Conservation (phyloP, 2,113 vertebrate genomes). For the Phylloscopus trochilus region DNA sequence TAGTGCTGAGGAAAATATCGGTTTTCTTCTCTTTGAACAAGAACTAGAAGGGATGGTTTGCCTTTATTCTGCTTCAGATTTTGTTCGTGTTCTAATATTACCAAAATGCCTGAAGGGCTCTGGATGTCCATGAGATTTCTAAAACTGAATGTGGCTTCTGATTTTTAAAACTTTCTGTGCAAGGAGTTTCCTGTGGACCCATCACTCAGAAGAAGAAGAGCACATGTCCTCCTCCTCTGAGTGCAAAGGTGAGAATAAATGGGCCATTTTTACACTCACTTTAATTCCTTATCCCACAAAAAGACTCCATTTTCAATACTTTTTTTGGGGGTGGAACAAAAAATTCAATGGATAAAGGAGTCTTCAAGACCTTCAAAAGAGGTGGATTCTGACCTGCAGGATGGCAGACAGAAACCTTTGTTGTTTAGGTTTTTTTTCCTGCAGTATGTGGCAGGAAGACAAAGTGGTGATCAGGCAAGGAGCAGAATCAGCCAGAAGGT, state of each 20-base stretch:
- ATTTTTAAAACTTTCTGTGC: not conserved
- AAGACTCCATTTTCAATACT: not conserved
- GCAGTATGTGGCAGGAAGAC: not conserved
- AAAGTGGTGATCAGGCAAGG: not conserved
- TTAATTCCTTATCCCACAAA: conserved; percentile 5
- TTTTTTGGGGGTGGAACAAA: not conserved
- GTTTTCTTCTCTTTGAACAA: conserved; percentile 17
- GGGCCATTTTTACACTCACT: conserved; percentile 6
- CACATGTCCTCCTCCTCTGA: not conserved
- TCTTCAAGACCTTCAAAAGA: conserved; percentile 28
- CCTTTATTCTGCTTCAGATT: not conserved
- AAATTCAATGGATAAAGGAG: conserved; percentile 38
- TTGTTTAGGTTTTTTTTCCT: not conserved
- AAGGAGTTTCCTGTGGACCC: not conserved
- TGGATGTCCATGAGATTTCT: not conserved
- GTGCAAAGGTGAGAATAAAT: not conserved
- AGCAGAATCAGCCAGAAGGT: conserved; percentile 8
- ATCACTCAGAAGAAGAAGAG: not conserved
- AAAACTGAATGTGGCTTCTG: not conserved
- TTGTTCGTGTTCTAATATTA: not conserved
- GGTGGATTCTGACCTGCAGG: conserved; percentile 23
- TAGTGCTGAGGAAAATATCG: not conserved
- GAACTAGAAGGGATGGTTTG: conserved; percentile 12
- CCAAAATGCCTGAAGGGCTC: not conserved
- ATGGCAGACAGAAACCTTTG: conserved; percentile 19